These are phyloP conservation scores for Phyllotreta cruciferae DNA, from an alignment of 2,888 invertebrate species.

Conservation along the genomic window DNA sequence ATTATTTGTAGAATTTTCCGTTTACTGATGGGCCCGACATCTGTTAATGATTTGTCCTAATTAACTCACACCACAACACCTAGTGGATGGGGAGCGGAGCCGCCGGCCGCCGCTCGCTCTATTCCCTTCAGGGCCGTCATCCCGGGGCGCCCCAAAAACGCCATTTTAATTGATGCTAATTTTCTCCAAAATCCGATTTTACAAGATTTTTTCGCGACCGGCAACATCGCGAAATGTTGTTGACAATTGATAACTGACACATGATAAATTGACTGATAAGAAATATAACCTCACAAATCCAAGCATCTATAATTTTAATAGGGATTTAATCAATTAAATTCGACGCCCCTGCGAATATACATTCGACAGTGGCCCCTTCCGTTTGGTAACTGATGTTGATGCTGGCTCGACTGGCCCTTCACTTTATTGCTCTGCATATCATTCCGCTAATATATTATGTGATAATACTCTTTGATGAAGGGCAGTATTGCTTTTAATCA, in stretches of 20 bases:
- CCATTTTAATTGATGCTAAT: too few relatives aligned
- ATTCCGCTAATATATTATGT: slow-evolving; percentile 13
- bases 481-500: slow-evolving; percentile 7
- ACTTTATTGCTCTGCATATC: slow-evolving; percentile 14
- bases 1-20: slow-evolving; percentile 61
- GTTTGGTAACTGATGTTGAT: background rate
- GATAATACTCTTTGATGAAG: slow-evolving; percentile 12
- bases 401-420: slow-evolving; percentile 1
- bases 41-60: slow-evolving; percentile 63
- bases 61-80: slow-evolving; percentile 54
- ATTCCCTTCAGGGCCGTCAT: slow-evolving; percentile 18
- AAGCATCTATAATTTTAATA: too few relatives aligned
- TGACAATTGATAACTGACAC: too few relatives aligned
- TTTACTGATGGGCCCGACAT: slow-evolving; percentile 57
- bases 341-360: slow-evolving; percentile 3
- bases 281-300: too few relatives aligned
- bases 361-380: slow-evolving; percentile 5
- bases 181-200: too few relatives aligned
- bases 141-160: background rate
- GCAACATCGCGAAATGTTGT: too few relatives aligned
- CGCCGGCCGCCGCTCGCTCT: slow-evolving; percentile 16
- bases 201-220: too few relatives aligned
- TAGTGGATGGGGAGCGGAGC: slow-evolving; percentile 24
- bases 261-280: too few relatives aligned
- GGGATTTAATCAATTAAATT: too few relatives aligned